Evolutionary conservation across 2,888 invertebrate genomes (phyloP).

Genomic region (Chrysodeixis includens): DNA sequence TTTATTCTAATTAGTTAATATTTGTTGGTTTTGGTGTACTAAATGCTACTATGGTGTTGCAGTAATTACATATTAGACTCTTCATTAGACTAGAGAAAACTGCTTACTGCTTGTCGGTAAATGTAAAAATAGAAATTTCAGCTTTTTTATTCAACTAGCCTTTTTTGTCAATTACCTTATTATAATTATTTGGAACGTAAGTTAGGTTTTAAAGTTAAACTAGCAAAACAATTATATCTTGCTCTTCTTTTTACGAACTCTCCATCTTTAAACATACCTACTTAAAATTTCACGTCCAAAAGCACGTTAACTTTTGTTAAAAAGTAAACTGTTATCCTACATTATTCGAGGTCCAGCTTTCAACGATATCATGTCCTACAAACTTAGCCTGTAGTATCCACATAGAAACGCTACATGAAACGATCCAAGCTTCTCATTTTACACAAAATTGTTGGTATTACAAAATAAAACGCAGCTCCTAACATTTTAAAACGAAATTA

Average conservation of each 20-base stretch:
- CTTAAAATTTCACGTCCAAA: not conserved
- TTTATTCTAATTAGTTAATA: not conserved
- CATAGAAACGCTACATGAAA: constrained; percentile 5
- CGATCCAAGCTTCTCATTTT: constrained; percentile 21
- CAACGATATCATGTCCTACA: not conserved
- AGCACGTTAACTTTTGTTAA: not conserved
- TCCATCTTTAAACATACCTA: too few species aligned
- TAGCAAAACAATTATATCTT: not conserved
- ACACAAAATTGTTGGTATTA: constrained; percentile 41
- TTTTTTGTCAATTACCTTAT: too few species aligned
- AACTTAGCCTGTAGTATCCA: not conserved
- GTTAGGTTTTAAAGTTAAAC: too few species aligned
- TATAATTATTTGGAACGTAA: too few species aligned
- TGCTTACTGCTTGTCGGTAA: too few species aligned
- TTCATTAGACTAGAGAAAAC: too few species aligned
- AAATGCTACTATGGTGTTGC: too few species aligned
- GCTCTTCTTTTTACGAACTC: too few species aligned
- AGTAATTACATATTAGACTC: too few species aligned
- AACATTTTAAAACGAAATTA: constrained; percentile 57
- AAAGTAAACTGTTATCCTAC: not conserved
- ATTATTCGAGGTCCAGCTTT: constrained; percentile 1
- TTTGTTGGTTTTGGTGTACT: too few species aligned
- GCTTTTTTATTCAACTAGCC: too few species aligned
- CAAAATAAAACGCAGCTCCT: constrained; percentile 28
- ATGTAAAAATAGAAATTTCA: too few species aligned